Base-by-base conservation (phyloP, 2,888 invertebrate species). In the Axea sp. region DNA sequence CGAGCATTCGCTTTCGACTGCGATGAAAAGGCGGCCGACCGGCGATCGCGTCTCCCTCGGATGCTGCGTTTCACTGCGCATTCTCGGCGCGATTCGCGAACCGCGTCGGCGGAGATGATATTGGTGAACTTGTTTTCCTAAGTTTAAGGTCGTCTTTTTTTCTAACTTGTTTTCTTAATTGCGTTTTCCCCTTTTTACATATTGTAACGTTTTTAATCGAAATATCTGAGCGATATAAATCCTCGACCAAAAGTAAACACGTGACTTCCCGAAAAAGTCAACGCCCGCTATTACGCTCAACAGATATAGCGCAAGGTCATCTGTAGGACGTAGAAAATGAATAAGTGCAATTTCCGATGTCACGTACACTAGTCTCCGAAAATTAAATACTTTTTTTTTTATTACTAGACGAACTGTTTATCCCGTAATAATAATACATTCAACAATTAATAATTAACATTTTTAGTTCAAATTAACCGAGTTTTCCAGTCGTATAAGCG, bases 1-100 rank as follows among this genome's bases (percentile, higher is more conserved):
- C 68, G 68, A 68, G 59, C 59, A 35, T 43, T 51, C 51, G 68
- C 51, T 60, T 68, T 35, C 60, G 53, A 69, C 69, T 69, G 69
- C 37, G 26, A 35, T 37, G 43, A 43, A 51, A 15, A 45, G 35
- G 39, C 51, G 43, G 33, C 60, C 68, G 57, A 49, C 67, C 67
- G 57, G 67, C 67, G 57, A 39, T 8, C 47, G 41, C 26, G 33
- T 47, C 59, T 60, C 51, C 30, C 59, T 51, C 15, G 57, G 45
- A 53, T 45, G 53, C 53, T 60, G 53, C 31, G 53, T 24, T 22
- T 12, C 41, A 69, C 69, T 69, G 60, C 69, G 69, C 69, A 69
- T 53, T 55, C 69, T 45, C 69, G 12, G 28, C 37, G 45, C 53
- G 53, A 37, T 60, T 60, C 67, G 47, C 11, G 24, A 37, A 35